Base-by-base conservation (phyloP, 2,888 invertebrate species). In the Cheilosia urbana region DNA sequence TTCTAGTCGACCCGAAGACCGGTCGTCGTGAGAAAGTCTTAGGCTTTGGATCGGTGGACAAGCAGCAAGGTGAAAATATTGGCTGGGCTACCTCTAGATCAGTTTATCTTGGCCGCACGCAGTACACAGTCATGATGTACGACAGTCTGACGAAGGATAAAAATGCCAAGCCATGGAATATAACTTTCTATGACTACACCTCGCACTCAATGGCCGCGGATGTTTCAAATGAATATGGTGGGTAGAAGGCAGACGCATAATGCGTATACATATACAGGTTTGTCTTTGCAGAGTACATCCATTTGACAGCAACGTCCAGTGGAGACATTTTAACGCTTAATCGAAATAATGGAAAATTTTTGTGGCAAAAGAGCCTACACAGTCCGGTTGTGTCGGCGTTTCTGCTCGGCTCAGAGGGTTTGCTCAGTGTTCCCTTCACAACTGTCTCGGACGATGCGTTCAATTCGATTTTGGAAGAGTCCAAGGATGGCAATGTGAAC, bases 101-200 rank as follows among this genome's bases (percentile, higher is more conserved):
- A n/a, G 91, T 92, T 17, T 92, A 92, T 71, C 89, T 92, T 72
- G 92, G 92, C 1, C 94, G 98, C 76, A 97, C 98, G 0, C 96
- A 99, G 90, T 99, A 99, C 92, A 97, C 97, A 81, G 95, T 99
- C 60, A 95, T 97, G 90, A 98, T 99, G 98, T 96, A 96, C 87
- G 98, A 99, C 90, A 95, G 95, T 87, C 87, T 90, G 37, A 95
- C 96, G 45, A 94, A 93, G 90, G 93, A 94, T 88, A 93, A 93
- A 81, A 93, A 94, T 88, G 93, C 93, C 71, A 95, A 96, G 90
- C 95, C 95, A 87, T 99, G 99, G 99, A 99, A 99, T 93, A 97
- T 99, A 5, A 99, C 99, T 0, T 99, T 97, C 93, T 97, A 96
- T 90, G 99, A 99, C 93, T 99, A 99, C 91, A 96, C 98, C 2